These are phyloP conservation scores for Amia ocellicauda DNA, from an alignment of 2,113 vertebrate species.

Conservation along the genomic window DNA sequence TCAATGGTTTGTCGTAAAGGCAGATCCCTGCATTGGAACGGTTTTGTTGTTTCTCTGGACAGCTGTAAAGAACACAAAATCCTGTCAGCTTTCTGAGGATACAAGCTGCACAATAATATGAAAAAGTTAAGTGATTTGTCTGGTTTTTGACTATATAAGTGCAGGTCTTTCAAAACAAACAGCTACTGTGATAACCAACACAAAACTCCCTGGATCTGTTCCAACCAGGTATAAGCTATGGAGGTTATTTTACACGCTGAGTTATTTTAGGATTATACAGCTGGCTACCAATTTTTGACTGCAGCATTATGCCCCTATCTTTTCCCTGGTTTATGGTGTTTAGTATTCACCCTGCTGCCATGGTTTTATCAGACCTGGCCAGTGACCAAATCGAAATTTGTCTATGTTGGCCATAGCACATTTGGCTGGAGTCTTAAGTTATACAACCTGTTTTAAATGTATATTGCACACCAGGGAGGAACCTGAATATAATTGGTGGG, in stretches of 20 bases:
- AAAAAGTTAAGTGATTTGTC: no score
- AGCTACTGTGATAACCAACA: no score
- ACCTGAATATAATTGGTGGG: neutral
- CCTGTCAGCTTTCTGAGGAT: no score
- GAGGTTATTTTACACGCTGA: neutral
- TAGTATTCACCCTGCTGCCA: slow-evolving; percentile 30
- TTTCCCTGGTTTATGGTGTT: slow-evolving; percentile 24
- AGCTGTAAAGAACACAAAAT: no score
- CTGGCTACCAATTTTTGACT: slow-evolving; percentile 1
- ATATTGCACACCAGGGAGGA: slow-evolving; percentile 9
- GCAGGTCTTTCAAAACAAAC: no score
- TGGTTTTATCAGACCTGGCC: slow-evolving; percentile 34
- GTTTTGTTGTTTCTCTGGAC: no score
- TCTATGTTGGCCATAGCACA: slow-evolving; percentile 24
- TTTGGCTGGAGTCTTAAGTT: slow-evolving; percentile 31
- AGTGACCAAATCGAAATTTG: slow-evolving; percentile 30
- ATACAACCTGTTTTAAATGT: slow-evolving; percentile 17
- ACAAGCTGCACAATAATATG: no score
- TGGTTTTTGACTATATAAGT: no score
- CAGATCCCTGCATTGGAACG: no score
- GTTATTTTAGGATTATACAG: slow-evolving; percentile 4
- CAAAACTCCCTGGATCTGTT: neutral
- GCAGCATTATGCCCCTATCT: slow-evolving; percentile 12
- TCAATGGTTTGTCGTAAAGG: no score
- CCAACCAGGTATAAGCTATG: neutral